phyloP scores from a whole-genome alignment of 2,888 invertebrate genomes.

The Clepsis dumicolana region DNA sequence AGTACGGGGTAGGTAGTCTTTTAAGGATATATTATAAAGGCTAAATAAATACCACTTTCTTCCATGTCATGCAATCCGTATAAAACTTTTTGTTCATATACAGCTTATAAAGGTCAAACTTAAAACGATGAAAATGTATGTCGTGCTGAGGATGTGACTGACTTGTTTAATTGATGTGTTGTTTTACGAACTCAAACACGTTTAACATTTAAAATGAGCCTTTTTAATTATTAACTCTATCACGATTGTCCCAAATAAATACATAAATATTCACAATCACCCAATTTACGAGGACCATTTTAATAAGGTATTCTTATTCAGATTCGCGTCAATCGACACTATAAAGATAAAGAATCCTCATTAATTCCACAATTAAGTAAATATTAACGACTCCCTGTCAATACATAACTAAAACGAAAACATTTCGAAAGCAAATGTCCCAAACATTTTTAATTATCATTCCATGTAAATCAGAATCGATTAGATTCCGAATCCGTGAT shows the following conservation, averaged over 20 bases:
- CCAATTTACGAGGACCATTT: conserved; percentile 46
- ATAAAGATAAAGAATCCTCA: conserved; percentile 61
- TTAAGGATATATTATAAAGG: too few species aligned
- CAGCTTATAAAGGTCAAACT: background rate
- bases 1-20: too few species aligned
- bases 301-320: conserved; percentile 53
- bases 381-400: conserved; percentile 54
- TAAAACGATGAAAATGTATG: background rate
- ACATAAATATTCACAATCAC: conserved; percentile 42
- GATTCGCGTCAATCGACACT: conserved; percentile 53
- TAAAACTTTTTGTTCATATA: background rate
- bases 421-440: conserved; percentile 56
- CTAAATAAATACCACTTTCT: too few species aligned
- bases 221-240: conserved; percentile 38
- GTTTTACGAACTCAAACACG: conserved; percentile 12
- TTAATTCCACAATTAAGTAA: conserved; percentile 57
- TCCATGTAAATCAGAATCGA: conserved; percentile 67
- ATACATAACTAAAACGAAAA: conserved; percentile 55
- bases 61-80: too few species aligned
- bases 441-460: conserved; percentile 70
- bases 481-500: conserved; percentile 53
- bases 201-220: conserved; percentile 32
- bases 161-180: conserved; percentile 8
- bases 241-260: conserved; percentile 37
- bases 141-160: background rate